These are phyloP conservation scores for Epinotia brunnichana DNA, from an alignment of 2,888 invertebrate genomes.

Conservation along the genomic window DNA sequence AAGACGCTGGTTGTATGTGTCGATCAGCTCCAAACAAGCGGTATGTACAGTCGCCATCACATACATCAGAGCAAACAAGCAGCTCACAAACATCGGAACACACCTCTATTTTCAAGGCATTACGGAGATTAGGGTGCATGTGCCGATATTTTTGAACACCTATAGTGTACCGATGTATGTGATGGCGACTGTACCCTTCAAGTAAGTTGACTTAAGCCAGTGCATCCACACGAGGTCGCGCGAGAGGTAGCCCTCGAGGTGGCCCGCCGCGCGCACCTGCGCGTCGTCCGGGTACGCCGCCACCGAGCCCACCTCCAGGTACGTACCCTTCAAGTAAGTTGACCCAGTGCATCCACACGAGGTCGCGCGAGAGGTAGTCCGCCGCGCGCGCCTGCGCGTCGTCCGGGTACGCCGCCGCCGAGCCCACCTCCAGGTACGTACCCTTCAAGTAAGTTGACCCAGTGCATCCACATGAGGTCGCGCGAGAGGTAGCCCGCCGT, in stretches of 20 bases:
- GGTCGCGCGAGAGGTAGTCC: slow-evolving; percentile 83
- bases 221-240: slow-evolving; percentile 84
- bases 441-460: slow-evolving; percentile 85
- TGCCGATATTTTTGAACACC: no score
- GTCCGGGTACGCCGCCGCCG: slow-evolving; percentile 75
- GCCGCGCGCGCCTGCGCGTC: slow-evolving; percentile 86
- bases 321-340: slow-evolving; percentile 84
- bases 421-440: slow-evolving; percentile 83
- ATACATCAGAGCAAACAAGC: no score
- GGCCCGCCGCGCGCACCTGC: slow-evolving; percentile 87
- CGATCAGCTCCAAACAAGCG: no score
- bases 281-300: slow-evolving; percentile 73
- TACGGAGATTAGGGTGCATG: no score
- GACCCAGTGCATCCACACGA: slow-evolving; percentile 85
- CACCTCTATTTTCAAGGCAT: no score
- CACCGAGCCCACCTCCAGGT: slow-evolving; percentile 83
- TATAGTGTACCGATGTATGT: no score
- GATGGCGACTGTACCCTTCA: slow-evolving; percentile 80
- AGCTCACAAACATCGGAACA: no score
- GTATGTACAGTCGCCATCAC: no score
- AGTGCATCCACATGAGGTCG: slow-evolving; percentile 85
- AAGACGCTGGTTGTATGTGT: no score
- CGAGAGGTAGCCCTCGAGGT: slow-evolving; percentile 84
- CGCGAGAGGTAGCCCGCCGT: slow-evolving; percentile 85
- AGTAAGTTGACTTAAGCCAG: slow-evolving; percentile 86